Percentiles rank a stretch among this genome's conserved stretches.
phyloP scores from a whole-genome alignment of 2,797 vertebrate species.

The Fistularia tabacaria region DNA sequence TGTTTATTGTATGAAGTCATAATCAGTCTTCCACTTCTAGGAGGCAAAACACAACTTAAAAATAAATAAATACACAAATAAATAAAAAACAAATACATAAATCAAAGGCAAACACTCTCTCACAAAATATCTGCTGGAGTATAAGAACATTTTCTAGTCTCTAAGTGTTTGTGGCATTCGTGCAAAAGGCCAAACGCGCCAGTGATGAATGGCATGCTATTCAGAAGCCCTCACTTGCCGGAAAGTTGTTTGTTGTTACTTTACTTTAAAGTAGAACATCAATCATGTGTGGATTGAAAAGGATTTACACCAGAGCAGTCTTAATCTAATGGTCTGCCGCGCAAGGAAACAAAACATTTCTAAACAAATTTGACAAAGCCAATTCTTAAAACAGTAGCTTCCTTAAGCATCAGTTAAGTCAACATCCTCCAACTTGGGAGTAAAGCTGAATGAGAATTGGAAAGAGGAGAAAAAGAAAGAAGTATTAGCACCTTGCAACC shows the following conservation, averaged over 20 bases:
- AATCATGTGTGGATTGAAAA: constrained; percentile 50
- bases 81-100: no score
- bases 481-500: constrained; percentile 54
- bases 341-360: constrained; percentile 49
- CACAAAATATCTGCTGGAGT: background rate
- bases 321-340: constrained; percentile 68
- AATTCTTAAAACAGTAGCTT: constrained; percentile 52
- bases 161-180: constrained; percentile 28
- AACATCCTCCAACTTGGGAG: constrained; percentile 15
- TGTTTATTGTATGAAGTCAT: no score
- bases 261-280: constrained; percentile 63
- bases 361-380: constrained; percentile 68
- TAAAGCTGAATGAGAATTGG: constrained; percentile 55
- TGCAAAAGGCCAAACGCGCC: constrained; percentile 50
- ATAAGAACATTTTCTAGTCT: constrained; percentile 36
- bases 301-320: constrained; percentile 50
- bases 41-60: no score
- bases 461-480: constrained; percentile 29
- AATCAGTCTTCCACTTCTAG: no score
- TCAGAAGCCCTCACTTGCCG: constrained; percentile 25
- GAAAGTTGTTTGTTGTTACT: constrained; percentile 65
- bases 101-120: no score
- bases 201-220: constrained; percentile 17
- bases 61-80: no score
- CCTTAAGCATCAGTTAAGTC: constrained; percentile 5